Evolutionary conservation across 2,113 vertebrate species (phyloP).

Genomic region (Podiceps cristatus): DNA sequence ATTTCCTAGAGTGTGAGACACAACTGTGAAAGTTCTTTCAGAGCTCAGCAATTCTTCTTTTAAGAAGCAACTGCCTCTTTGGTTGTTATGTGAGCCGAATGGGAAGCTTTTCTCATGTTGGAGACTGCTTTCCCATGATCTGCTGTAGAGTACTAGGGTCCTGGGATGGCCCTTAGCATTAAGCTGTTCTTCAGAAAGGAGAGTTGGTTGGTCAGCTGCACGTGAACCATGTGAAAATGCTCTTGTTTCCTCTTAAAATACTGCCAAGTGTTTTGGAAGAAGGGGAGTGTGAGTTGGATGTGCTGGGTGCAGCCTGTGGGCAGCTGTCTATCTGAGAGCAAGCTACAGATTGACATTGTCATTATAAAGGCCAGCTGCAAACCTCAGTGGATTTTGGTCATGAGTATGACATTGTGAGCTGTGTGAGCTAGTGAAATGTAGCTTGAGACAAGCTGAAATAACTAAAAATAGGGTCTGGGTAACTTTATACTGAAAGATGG

Average conservation of each 20-base stretch:
- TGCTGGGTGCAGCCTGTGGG: fast-evolving
- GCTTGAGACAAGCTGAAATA: neutral
- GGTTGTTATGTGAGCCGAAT: neutral
- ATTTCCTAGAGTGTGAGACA: neutral
- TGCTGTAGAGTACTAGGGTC: too few relatives aligned
- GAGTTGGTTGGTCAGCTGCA: neutral
- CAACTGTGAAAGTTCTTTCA: too few relatives aligned
- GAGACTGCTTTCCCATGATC: neutral
- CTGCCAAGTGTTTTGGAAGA: fast-evolving
- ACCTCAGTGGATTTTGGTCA: neutral
- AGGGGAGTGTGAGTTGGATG: fast-evolving
- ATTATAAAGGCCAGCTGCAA: neutral
- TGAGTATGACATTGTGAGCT: fast-evolving
- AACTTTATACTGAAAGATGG: neutral
- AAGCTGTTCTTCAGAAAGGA: neutral
- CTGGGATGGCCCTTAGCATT: neutral
- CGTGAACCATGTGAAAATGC: fast-evolving
- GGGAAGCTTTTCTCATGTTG: neutral
- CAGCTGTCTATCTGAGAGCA: neutral
- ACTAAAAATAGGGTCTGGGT: neutral
- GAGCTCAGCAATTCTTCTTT: neutral
- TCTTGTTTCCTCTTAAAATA: neutral
- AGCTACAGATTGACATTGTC: fast-evolving
- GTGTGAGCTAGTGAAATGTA: neutral
- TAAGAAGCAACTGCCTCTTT: neutral